Evolutionary conservation across 53 echinoderm and acorn worm species (phyloP), one percentile per base, ranked within the genome.

Genomic region (Holothuria leucospilota): DNA sequence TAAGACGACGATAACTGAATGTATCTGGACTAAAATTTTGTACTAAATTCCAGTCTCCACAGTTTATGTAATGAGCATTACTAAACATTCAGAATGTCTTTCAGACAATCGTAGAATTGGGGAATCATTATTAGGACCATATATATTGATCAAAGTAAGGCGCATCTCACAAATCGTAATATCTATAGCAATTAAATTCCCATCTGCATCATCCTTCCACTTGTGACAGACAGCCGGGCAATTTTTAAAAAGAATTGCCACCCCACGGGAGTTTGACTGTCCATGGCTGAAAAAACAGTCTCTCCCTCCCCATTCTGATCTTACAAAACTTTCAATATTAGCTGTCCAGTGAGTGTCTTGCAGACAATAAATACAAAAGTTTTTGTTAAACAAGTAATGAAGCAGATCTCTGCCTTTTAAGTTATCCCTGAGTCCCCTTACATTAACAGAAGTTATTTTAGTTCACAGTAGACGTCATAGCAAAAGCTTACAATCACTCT

Each of bases 31-130:
- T 24, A 40, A 39, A 38, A 38, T 85, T 27, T 34, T 29, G 56
- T 23, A 59, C 72, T 49, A 71, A 52, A 24, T 85, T 85, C 85
- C 71, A 85, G 53, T 85, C 85, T 12, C 85, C 71, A 52, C 30
- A 52, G 11, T 71, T 30, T 26, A 85, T 85, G 28, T 29, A 28
- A 56, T 85, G 85, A 42, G 85, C 58, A 29, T 52, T 71, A 26
- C 38, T 56, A 29, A 71, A 85, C 52, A 24, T 85, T 58, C 15
- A 85, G n/a, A 56, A 85, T 52, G 11, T 29, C 27, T 58, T 12
- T 24, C 29, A 85, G 5, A 16, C 29, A 28, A 25, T 26, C 46
- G 23, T 51, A 85, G 41, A 85, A 85, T 53, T 41, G 27, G 52
- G 16, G 41, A 51, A 34, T 85, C 85, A 23, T 16, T 71, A 29